A percentile compares a stretch with the other conserved stretches of the same genome.
These are phyloP conservation scores for Toxonevra muliebris DNA, from an alignment of 2,888 invertebrate genomes.

Conservation along the genomic window DNA sequence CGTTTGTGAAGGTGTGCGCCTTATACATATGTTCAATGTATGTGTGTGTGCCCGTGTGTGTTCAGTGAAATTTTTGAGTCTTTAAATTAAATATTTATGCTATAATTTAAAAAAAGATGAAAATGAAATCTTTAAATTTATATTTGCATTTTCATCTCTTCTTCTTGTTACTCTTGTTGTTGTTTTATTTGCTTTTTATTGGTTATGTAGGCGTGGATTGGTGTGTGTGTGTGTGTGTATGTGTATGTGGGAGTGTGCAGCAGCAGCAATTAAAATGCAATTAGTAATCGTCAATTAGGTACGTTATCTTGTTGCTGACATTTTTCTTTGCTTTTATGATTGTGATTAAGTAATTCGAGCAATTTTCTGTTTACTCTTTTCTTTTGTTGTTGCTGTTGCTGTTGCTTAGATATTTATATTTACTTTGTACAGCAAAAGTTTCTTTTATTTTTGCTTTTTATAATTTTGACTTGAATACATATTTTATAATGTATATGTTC, in stretches of 20 bases:
- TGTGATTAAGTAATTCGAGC: no score
- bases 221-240: constrained; percentile 9
- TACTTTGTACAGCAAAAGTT: constrained; percentile 5
- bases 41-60: no score
- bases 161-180: background rate
- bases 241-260: constrained; percentile 16
- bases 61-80: no score
- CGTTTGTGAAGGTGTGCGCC: no score
- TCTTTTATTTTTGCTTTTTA: background rate
- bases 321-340: constrained; percentile 9
- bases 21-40: no score
- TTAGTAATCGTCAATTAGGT: constrained; percentile 44
- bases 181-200: background rate
- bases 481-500: no score
- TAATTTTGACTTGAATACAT: background rate
- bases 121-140: no score
- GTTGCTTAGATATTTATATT: constrained; percentile 11
- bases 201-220: no score
- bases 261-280: constrained; percentile 45
- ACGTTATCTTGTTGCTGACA: constrained; percentile 30
- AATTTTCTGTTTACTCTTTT: background rate
- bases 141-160: background rate
- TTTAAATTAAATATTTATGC: no score
- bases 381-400: constrained; percentile 16
- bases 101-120: no score